Percentiles rank a stretch among this genome's conserved stretches.
Evolutionary conservation across 2,888 invertebrate species (phyloP).

Genomic region (Amphipyra tragopoginis): DNA sequence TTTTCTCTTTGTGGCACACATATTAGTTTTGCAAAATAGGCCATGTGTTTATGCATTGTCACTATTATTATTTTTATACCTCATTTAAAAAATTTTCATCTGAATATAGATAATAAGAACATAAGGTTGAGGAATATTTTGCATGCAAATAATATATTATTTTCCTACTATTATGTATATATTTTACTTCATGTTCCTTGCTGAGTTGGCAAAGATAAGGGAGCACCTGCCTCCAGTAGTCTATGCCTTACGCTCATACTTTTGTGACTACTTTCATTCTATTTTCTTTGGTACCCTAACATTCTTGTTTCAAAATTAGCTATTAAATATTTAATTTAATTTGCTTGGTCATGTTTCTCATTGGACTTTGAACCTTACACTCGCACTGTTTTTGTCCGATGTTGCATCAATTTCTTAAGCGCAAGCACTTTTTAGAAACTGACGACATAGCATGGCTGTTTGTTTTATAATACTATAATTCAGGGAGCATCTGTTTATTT

Average conservation of each 20-base stretch:
- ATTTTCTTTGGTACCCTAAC: background rate
- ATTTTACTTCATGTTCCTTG: too few relatives aligned
- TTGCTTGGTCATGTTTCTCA: conserved; percentile 6
- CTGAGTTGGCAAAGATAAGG: too few relatives aligned
- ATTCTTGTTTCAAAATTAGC: background rate
- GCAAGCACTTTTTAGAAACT: too few relatives aligned
- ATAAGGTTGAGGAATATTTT: background rate
- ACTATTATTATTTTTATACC: background rate
- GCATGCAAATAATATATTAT: background rate
- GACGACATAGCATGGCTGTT: background rate
- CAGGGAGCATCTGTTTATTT: background rate
- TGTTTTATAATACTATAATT: background rate
- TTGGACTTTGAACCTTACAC: conserved; percentile 37
- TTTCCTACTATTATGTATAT: too few relatives aligned
- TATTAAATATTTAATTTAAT: background rate
- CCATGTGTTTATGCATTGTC: conserved; percentile 6
- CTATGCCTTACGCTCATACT: too few relatives aligned
- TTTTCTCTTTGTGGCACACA: background rate
- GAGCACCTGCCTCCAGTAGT: too few relatives aligned
- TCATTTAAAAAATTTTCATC: background rate
- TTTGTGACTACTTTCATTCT: background rate
- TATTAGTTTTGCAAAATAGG: conserved; percentile 3
- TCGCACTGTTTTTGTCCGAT: too few relatives aligned
- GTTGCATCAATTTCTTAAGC: too few relatives aligned
- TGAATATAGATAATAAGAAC: background rate